Evolutionary conservation across 2,888 invertebrate genomes (phyloP).

Genomic region (Antitype chi): DNA sequence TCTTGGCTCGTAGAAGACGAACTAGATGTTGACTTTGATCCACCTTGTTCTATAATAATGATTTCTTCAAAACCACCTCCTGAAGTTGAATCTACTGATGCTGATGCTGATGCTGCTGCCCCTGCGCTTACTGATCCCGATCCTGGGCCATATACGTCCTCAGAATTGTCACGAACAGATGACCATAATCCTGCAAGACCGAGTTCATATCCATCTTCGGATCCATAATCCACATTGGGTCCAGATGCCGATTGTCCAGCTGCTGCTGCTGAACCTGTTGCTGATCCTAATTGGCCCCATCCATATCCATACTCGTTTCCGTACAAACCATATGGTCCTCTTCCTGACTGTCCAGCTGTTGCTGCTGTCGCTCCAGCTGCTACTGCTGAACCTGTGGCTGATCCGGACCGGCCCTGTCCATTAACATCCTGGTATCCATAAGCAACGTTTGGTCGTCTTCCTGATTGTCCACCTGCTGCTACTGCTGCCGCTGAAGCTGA

Average conservation of each 20-base stretch:
- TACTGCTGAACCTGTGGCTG: not conserved
- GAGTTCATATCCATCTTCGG: too few species aligned
- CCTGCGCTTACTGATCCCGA: slow-evolving; percentile 28
- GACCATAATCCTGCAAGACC: not conserved
- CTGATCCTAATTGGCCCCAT: not conserved
- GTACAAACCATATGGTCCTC: not conserved
- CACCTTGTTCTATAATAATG: slow-evolving; percentile 21
- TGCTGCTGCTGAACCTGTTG: slow-evolving; percentile 11
- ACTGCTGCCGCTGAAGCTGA: not conserved
- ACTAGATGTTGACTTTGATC: not conserved
- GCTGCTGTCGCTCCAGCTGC: not conserved
- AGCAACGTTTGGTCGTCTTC: rapidly evolving
- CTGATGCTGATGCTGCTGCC: not conserved
- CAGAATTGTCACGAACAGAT: too few species aligned
- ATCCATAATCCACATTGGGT: not conserved
- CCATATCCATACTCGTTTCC: not conserved
- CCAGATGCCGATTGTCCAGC: not conserved
- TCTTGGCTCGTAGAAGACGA: slow-evolving; percentile 1
- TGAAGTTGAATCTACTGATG: not conserved
- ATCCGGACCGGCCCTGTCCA: not conserved
- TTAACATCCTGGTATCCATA: rapidly evolving
- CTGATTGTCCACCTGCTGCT: too few species aligned
- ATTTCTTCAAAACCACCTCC: not conserved
- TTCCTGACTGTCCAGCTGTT: not conserved
- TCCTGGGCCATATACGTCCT: not conserved